Evolutionary conservation across 2,888 invertebrate genomes (phyloP), one percentile per base, ranked within the genome.

Genomic region (Pristionchus arcanus): DNA sequence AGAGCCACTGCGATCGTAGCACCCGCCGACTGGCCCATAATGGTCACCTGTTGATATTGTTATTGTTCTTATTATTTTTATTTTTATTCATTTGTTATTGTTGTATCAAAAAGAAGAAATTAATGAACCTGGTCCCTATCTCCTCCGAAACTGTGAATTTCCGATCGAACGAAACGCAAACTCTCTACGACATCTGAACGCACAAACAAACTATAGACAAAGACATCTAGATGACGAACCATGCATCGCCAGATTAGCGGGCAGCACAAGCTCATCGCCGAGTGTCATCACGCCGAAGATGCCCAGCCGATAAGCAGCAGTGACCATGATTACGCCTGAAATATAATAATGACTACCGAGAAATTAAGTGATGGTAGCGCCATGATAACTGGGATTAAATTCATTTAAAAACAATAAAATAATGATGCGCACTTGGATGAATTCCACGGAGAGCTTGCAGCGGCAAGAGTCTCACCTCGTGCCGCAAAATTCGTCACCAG

Each of bases 161-260:
- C 53, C 16, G 11, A 16, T n/a, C 83, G 83, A 25, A 55, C 83
- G 21, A 49, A 83, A 15, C 53, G 83, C 53, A 83, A 31, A 3
- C 53, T 31, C 13, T n/a, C 49, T 0, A 83, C n/a, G 13, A 11
- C 21, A n/a, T 83, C 83, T 83, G 53, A 83, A 49, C 0, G 42
- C 42, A 49, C 42, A 31, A 81, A 31, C 19, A 19, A 25, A 15
- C 28, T 28, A n/a, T 11, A 3, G 3, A 16, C 9, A 28, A 66
- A 66, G 2, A 53, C 11, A 53, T 2, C 7, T 42, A 49, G 37
- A 42, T 7, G 25, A 49, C 15, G n/a, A 42, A 86, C 85, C 85
- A 31, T 86, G 63, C n/a, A 86, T 1, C 11, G 63, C 85, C 9
- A 86, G 85, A 66, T 86, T 86, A 0, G 85, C 85, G 1, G 85